Evolutionary conservation across 2,888 invertebrate species (phyloP).

Genomic region (Vesta saturnalis): DNA sequence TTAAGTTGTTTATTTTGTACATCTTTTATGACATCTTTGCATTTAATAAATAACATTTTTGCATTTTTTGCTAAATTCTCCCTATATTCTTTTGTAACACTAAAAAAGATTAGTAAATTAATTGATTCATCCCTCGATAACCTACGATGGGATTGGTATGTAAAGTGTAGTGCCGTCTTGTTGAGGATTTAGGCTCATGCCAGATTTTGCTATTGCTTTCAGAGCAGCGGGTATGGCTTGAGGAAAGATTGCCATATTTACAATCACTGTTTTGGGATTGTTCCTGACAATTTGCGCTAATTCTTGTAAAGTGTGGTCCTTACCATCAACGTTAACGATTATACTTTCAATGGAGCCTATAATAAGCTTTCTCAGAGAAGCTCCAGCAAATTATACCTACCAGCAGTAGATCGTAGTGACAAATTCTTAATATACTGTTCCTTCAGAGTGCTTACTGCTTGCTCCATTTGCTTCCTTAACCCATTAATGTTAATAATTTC

Average conservation of each 20-base stretch:
- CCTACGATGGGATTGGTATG: constrained; percentile 87
- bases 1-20: constrained; percentile 78
- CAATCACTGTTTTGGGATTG: constrained; percentile 84
- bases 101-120: constrained; percentile 37
- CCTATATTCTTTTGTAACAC: constrained; percentile 91
- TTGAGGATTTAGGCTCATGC: constrained; percentile 93
- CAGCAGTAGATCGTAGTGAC: constrained; percentile 81
- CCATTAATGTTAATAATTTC: constrained; percentile 76
- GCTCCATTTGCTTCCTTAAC: constrained; percentile 74
- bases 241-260: constrained; percentile 86
- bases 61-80: constrained; percentile 90
- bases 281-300: constrained; percentile 88
- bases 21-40: constrained; percentile 79
- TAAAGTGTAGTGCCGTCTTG: constrained; percentile 93
- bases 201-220: constrained; percentile 80
- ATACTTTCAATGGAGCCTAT: constrained; percentile 82
- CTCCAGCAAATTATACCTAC: constrained; percentile 50
- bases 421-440: constrained; percentile 83
- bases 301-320: constrained; percentile 85
- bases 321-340: constrained; percentile 78
- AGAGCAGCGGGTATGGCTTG: constrained; percentile 85
- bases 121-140: neutral
- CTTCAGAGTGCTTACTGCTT: constrained; percentile 76
- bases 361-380: constrained; percentile 36
- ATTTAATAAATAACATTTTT: constrained; percentile 80